phyloP scores from a whole-genome alignment of 2,888 invertebrate genomes.

The Coelogynopora nodosa region DNA sequence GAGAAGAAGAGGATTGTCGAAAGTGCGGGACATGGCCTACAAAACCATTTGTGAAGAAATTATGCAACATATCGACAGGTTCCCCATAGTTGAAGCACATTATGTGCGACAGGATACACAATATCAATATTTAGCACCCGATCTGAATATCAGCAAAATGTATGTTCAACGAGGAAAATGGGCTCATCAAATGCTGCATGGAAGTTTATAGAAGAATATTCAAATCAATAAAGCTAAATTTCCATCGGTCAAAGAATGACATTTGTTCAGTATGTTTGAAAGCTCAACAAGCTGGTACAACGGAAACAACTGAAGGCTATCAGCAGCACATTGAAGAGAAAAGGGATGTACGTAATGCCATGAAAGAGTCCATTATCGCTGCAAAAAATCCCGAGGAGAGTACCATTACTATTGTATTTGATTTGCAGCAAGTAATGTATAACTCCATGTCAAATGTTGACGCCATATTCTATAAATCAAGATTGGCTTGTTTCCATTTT shows the following conservation, averaged over 20 bases:
- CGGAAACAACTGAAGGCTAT: background rate
- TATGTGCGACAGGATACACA: conserved; percentile 30
- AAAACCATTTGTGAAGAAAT: background rate
- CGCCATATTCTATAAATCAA: conserved; percentile 19
- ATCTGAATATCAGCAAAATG: conserved; percentile 3
- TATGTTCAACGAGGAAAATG: background rate
- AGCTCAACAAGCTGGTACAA: background rate
- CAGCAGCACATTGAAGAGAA: conserved; percentile 7
- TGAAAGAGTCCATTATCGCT: conserved; percentile 14
- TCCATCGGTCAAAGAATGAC: background rate
- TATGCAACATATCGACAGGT: conserved; percentile 28
- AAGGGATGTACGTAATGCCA: background rate
- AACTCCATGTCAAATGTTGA: conserved; percentile 23
- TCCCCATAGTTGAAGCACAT: conserved; percentile 35
- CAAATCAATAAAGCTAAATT: background rate
- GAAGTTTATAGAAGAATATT: background rate
- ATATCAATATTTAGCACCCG: background rate
- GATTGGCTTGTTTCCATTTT: conserved; percentile 38
- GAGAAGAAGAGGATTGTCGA: conserved; percentile 4
- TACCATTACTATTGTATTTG: conserved; percentile 8
- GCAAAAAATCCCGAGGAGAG: background rate
- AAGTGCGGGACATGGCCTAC: background rate
- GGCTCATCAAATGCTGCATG: background rate
- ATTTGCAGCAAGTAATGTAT: conserved; percentile 39
- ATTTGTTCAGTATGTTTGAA: background rate